Base-by-base conservation (phyloP, 2,797 vertebrate genomes). In the Sebastes hubbsi region DNA sequence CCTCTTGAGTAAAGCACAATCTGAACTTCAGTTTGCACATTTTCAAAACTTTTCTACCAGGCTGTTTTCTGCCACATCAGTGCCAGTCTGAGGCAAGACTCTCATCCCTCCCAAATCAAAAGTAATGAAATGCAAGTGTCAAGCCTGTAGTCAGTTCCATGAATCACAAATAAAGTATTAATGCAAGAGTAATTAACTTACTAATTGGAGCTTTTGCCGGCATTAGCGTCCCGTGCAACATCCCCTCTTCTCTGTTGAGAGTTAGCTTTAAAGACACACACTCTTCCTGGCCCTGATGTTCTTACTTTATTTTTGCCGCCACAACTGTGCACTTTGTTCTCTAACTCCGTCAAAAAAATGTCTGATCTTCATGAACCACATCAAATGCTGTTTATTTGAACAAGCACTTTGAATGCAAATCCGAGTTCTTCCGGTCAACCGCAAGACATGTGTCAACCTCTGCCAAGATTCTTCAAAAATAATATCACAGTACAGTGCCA, bases 101-200 rank as follows among this genome's bases (percentile, higher is more conserved):
- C 83, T 70, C 79, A 87, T 88, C 82, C 80, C 81, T 13, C 60
- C 82, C 87, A 87, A 82, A 85, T 89, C 87, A 89, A 78, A 90
- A 60, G 52, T 89, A 92, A 90, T 86, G 81, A 87, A 90, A 91
- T 78, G 86, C 87, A 82, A 82, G 83, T 88, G 88, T 90, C 91
- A 89, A 74, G 77, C 64, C 75, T 61, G 69, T 22, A 87, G 86
- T 92, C 90, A 81, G 88, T 75, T 58, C 80, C 81, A 92, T 93
- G 89, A 91, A 93, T 94, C 90, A 88, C 89, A 92, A 91, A 90
- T 91, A 91, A 90, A 88, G 88, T 90, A 91, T 92, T 94, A 91
- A 91, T 89, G 86, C 88, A 74, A 85, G 83, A 92, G 66, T 88
- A 85, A 93, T 92, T 92, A 89, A 83, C 88, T 87, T 77, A 27